Percentiles rank a stretch among this genome's conserved stretches.
Evolutionary conservation across 2,113 vertebrate genomes (phyloP).

Genomic region (Albula goreensis): DNA sequence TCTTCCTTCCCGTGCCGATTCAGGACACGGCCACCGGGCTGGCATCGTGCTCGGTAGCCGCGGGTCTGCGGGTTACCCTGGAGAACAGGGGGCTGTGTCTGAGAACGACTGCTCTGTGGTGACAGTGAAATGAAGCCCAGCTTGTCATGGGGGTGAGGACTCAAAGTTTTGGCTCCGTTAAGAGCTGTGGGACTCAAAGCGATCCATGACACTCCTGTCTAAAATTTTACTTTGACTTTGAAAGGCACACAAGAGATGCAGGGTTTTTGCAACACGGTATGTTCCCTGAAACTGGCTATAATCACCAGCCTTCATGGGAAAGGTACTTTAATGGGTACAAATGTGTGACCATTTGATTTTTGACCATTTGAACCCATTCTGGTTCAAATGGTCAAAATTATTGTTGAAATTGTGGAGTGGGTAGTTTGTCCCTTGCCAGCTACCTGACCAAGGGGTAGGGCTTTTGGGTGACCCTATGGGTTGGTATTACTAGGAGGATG

Average conservation of each 20-base stretch:
- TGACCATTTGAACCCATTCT: too few relatives aligned
- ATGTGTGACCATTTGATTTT: background rate
- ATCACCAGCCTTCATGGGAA: background rate
- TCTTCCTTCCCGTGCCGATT: conserved; percentile 45
- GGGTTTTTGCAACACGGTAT: background rate
- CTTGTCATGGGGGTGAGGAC: background rate
- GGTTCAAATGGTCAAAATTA: too few relatives aligned
- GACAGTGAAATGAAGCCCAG: background rate
- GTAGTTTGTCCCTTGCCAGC: too few relatives aligned
- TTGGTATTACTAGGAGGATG: too few relatives aligned
- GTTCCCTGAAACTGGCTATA: background rate
- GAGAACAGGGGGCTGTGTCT: background rate
- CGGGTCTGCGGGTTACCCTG: background rate
- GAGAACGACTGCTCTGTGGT: background rate
- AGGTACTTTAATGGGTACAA: background rate
- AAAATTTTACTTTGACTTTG: background rate
- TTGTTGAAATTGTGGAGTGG: too few relatives aligned
- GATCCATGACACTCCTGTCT: background rate
- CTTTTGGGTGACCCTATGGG: too few relatives aligned
- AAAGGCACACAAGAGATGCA: background rate
- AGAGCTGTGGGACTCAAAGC: background rate
- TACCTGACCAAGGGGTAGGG: too few relatives aligned
- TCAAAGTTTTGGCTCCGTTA: background rate
- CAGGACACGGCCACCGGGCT: conserved; percentile 29
- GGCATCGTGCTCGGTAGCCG: background rate